Evolutionary conservation across 2,113 vertebrate species (phyloP).

Genomic region (Chaenocephalus aceratus): DNA sequence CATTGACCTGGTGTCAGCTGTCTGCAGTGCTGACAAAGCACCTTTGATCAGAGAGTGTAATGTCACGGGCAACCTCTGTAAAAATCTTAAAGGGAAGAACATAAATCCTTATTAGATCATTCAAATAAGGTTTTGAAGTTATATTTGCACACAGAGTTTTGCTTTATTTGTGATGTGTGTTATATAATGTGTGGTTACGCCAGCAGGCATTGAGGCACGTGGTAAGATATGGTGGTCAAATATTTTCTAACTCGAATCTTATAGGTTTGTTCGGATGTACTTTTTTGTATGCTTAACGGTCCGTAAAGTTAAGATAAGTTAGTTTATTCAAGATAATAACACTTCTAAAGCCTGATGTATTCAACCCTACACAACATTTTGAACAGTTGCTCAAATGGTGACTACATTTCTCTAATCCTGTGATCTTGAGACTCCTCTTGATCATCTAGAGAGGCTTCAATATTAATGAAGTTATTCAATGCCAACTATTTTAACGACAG

Average conservation of each 20-base stretch:
- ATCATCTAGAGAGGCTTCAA: neutral
- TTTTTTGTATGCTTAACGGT: neutral
- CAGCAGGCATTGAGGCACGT: neutral
- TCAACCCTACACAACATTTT: constrained; percentile 15
- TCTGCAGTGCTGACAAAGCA: constrained; percentile 71
- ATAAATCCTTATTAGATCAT: constrained; percentile 10
- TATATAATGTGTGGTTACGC: neutral
- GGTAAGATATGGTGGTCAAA: neutral
- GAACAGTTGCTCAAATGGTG: constrained; percentile 8
- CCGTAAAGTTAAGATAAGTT: constrained; percentile 19
- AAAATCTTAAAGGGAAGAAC: neutral
- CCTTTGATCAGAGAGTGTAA: constrained; percentile 48
- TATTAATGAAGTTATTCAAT: constrained; percentile 6
- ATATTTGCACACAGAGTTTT: neutral
- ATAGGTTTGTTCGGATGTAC: neutral
- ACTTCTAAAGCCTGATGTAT: neutral
- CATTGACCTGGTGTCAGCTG: constrained; percentile 66
- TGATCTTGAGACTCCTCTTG: neutral
- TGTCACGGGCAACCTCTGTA: constrained; percentile 23
- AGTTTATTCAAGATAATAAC: constrained; percentile 53
- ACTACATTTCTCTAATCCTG: neutral
- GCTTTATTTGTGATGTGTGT: neutral
- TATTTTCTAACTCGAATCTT: neutral
- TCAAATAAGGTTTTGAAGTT: constrained; percentile 15
- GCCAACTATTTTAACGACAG: neutral